Evolutionary conservation across 2,113 vertebrate species (phyloP).

Genomic region (Cercopithecus mona): DNA sequence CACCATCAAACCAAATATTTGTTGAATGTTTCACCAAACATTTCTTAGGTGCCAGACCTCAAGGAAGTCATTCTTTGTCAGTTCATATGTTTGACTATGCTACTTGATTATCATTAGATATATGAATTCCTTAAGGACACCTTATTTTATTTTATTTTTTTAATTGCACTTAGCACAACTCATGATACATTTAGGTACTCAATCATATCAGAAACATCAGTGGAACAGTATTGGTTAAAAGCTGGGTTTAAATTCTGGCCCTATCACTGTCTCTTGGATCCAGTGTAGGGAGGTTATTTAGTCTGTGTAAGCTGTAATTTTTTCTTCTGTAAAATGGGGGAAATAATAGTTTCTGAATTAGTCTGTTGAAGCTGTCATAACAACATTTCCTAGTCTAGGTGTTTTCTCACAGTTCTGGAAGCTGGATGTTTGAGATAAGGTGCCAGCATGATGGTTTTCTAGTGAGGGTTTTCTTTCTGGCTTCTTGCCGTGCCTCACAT

Average conservation of each 20-base stretch:
- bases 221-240: background rate
- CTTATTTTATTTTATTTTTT: background rate
- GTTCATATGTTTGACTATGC: background rate
- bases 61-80: background rate
- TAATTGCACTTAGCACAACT: background rate
- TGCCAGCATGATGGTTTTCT: background rate
- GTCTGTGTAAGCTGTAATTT: background rate
- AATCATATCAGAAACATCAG: background rate
- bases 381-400: background rate
- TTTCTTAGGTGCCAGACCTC: background rate
- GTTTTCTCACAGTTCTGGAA: background rate
- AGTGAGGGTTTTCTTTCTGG: background rate
- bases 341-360: background rate
- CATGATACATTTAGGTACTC: background rate
- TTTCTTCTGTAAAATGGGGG: background rate
- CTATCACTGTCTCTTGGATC: background rate
- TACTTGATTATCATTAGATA: background rate
- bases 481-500: background rate
- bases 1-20: background rate
- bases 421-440: background rate
- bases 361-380: background rate
- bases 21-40: background rate
- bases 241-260: background rate
- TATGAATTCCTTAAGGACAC: background rate
- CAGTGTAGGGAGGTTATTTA: background rate